Base-by-base conservation (phyloP, 1,140 invertebrate species). In the Bombus soroeensis region DNA sequence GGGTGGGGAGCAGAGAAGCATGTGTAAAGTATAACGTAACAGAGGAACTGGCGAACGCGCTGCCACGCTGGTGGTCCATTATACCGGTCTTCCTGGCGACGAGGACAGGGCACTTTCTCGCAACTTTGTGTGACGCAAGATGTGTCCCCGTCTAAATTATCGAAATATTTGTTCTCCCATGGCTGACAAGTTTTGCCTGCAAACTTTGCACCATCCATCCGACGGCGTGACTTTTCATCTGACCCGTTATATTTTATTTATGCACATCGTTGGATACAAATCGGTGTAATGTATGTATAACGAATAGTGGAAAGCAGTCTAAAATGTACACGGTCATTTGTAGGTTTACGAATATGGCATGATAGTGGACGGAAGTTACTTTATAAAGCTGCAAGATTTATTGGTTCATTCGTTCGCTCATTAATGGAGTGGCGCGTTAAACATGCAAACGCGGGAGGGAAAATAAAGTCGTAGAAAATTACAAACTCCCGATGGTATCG, bases 1-100 rank as follows among this genome's bases (percentile, higher is more conserved):
- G n/a, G 70, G 53, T 62, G 39, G 22, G 10, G 75, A n/a, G 64
- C 78, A 74, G 70, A 57, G 87, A 66, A 83, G 81, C 81, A 93
- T 92, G 92, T 92, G 92, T 91, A 92, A 93, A 93, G 92, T 93
- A 93, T 94, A 94, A 93, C 91, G 93, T 93, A 93, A 94, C 92
- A 89, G 92, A 93, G 92, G 87, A 90, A 90, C 91, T 93, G 93
- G 91, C 92, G 91, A 92, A 93, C 85, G 82, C 81, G 82, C 81
- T 81, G 87, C 93, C 74, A 92, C 93, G 92, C 92, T 85, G 93
- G 93, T 94, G 93, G 93, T 94, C 93, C 89, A 87, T 93, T 92
- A 87, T 87, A 81, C 76, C 64, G 62, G 76, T 66, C 74, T 64
- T 75, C 80, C 82, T 80, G 68, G 82, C 87, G 75, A 75, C 59